A percentile compares a stretch with the other conserved stretches of the same genome.
phyloP scores from a whole-genome alignment of 2,113 vertebrate species.

The Pelecanus crispus region DNA sequence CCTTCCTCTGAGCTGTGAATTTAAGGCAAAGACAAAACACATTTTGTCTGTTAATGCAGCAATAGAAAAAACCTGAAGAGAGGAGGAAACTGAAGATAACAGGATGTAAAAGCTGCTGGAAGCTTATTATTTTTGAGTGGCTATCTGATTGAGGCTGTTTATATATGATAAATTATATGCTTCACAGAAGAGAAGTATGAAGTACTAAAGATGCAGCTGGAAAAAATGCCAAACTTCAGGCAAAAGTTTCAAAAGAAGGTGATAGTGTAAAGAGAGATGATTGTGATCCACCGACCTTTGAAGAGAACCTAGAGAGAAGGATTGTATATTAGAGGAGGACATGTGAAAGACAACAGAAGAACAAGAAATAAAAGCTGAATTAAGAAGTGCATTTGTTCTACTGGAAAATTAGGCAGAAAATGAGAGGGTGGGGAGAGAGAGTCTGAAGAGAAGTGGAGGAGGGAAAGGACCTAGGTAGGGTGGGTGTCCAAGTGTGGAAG shows the following conservation, averaged over 20 bases:
- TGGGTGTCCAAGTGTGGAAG: neutral
- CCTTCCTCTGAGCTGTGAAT: neutral
- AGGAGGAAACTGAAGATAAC: neutral
- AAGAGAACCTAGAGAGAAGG: neutral
- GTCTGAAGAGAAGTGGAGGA: neutral
- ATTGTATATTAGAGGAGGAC: neutral
- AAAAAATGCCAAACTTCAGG: neutral
- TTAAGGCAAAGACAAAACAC: neutral
- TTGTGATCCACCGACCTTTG: neutral
- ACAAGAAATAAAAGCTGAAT: neutral
- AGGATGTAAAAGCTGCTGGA: constrained; percentile 13
- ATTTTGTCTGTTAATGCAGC: neutral
- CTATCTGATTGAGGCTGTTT: constrained; percentile 12
- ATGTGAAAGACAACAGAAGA: neutral
- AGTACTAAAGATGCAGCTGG: neutral
- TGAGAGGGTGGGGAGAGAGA: neutral
- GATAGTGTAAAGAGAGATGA: neutral
- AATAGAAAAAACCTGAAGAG: neutral
- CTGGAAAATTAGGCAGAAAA: neutral
- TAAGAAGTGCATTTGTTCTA: neutral
- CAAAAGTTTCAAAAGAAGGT: neutral
- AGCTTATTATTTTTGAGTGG: constrained; percentile 24
- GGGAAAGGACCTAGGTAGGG: neutral
- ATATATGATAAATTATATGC: neutral
- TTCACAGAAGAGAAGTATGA: neutral